Evolutionary conservation across 2,797 vertebrate genomes (phyloP), one percentile per base, ranked within the genome.

Genomic region (Sorex maritimensis): DNA sequence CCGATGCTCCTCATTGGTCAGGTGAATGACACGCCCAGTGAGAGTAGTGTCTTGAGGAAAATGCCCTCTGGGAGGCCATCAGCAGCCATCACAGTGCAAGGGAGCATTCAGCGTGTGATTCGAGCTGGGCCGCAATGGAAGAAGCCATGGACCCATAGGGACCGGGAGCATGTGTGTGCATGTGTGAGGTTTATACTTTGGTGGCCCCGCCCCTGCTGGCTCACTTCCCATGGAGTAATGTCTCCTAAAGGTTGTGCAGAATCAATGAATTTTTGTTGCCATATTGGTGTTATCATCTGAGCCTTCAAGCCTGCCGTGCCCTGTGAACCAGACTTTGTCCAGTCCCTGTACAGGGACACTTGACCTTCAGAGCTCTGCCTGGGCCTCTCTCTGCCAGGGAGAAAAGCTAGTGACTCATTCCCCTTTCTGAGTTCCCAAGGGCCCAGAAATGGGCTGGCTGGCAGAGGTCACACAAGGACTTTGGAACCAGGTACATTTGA

Each of bases 121-220:
- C 41, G 41, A 5, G 0, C 41, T 26, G 65, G 86, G 49, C 2
- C 0, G 0, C 72, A 28, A 84, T 61, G 2, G 2, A 30, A 68
- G 49, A 73, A 67, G 34, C 78, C 88, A 15, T 0, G 4, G 2
- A 34, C 74, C 21, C 58, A 23, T 61, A 15, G 58, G 49, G 30
- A 11, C 72, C 2, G 38, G 49, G 67, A 34, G 2, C 5, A 0
- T 65, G 28, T 26, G 0, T 15, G 2, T 49, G 23, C 24, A 13
- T 5, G 0, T 44, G 2, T 2, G 0, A 11, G 17, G 12, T 11
- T 4, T 3, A 1, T 52, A 12, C 49, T 15, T 87, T 83, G 63
- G 69, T 63, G 69, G 58, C 41, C 34, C 71, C 78, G n/a, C 15
- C 6, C 58, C 2, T 19, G 15, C 3, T 6, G 52, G 28, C 41